A percentile compares a stretch with the other conserved stretches of the same genome.
phyloP scores from a whole-genome alignment of 2,888 invertebrate species.

The Caenorhabditis drosophilae region DNA sequence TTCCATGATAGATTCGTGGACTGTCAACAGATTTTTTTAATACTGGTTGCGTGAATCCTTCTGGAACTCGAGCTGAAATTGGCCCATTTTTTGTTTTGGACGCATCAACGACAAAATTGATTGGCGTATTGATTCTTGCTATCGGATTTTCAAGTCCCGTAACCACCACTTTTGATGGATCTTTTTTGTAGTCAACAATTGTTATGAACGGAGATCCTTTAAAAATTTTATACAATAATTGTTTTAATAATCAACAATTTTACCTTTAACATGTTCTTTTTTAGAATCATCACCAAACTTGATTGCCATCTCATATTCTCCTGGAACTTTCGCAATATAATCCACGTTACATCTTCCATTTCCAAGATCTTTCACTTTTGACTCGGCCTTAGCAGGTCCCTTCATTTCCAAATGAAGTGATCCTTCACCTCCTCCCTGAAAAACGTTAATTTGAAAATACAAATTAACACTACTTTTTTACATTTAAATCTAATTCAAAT shows the following conservation, averaged over 20 bases:
- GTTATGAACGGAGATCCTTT: constrained; percentile 50
- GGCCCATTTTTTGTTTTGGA: constrained; percentile 37
- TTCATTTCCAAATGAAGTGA: constrained; percentile 93
- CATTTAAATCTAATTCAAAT: constrained; percentile 44
- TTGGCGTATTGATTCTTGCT: constrained; percentile 27
- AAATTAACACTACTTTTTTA: constrained; percentile 9
- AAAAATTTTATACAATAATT: constrained; percentile 6
- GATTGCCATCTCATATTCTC: constrained; percentile 75
- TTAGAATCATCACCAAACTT: constrained; percentile 46
- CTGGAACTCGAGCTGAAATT: constrained; percentile 28
- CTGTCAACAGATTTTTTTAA: constrained; percentile 17
- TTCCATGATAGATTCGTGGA: constrained; percentile 31
- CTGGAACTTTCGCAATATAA: constrained; percentile 92
- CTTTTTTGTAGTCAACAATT: constrained; percentile 41
- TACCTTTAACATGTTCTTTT: constrained; percentile 47
- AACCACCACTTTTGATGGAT: constrained; percentile 29
- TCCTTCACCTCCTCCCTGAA: constrained; percentile 88
- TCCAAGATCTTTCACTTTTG: constrained; percentile 77
- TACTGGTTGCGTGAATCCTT: constrained; percentile 19
- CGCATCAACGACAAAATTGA: constrained; percentile 43
- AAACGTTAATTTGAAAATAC: neutral
- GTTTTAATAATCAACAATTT: neutral
- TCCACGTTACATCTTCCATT: constrained; percentile 94
- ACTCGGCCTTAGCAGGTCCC: constrained; percentile 88
- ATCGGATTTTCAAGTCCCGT: constrained; percentile 32